Evolutionary conservation across 2,888 invertebrate genomes (phyloP).

Genomic region (Chrysina gloriosa): DNA sequence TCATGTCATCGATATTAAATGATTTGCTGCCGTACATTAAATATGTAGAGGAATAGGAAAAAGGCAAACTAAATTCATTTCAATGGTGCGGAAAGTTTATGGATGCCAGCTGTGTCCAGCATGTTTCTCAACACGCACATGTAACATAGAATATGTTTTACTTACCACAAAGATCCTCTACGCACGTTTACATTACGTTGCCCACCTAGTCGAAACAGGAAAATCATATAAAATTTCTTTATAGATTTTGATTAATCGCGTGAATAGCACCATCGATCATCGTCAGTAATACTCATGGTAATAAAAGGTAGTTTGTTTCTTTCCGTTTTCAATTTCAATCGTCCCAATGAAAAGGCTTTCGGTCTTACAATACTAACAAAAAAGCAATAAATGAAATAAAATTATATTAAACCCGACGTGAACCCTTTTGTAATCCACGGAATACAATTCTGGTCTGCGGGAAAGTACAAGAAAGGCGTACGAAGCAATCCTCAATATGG

Average conservation of each 20-base stretch:
- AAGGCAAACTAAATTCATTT: too few species aligned
- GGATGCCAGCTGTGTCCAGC: too few species aligned
- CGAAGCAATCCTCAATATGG: neutral
- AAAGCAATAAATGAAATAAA: slow-evolving; percentile 12
- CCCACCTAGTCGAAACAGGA: too few species aligned
- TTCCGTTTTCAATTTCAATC: neutral
- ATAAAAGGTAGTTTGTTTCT: neutral
- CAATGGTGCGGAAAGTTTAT: too few species aligned
- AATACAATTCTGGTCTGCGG: neutral
- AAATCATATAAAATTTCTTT: too few species aligned
- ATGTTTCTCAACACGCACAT: too few species aligned
- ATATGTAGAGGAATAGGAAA: too few species aligned
- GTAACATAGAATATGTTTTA: too few species aligned
- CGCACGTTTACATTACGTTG: too few species aligned
- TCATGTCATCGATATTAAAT: too few species aligned
- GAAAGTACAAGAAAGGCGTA: neutral
- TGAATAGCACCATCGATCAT: neutral
- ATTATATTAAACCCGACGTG: neutral
- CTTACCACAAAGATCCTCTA: too few species aligned
- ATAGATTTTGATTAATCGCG: neutral
- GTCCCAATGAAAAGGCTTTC: neutral
- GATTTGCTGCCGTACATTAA: too few species aligned
- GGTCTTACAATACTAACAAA: neutral
- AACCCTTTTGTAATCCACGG: neutral
- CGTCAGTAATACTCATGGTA: neutral